Conservation (phyloP, 2,113 vertebrate genomes). For the Dryoscopus gambensis region DNA sequence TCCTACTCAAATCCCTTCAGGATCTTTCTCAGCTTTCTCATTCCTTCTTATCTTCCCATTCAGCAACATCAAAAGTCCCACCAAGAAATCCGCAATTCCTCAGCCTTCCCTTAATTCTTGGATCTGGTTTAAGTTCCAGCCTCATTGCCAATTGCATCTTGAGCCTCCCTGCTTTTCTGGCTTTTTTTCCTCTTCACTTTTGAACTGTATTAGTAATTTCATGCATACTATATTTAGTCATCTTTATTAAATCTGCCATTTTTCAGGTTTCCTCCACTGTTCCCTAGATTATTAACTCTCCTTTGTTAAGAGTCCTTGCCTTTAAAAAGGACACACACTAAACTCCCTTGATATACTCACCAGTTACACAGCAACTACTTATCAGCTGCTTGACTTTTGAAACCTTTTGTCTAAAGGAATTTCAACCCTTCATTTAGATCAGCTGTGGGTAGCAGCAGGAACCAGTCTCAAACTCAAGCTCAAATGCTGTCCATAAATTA, state of each 20-base stretch:
- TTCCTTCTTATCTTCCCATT: slow-evolving; percentile 14
- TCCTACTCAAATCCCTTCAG: slow-evolving; percentile 42
- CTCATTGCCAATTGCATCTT: neutral
- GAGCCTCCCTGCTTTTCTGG: neutral
- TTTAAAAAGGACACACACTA: neutral
- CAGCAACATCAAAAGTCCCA: slow-evolving; percentile 14
- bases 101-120: neutral
- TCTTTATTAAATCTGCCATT: neutral
- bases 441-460: neutral
- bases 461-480: neutral
- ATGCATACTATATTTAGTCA: neutral
- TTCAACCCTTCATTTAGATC: neutral
- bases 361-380: neutral
- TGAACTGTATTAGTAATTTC: neutral
- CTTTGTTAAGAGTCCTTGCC: neutral
- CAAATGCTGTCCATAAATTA: neutral
- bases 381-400: neutral
- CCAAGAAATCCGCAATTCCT: neutral
- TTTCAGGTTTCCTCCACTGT: neutral
- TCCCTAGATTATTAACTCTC: neutral
- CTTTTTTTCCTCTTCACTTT: neutral
- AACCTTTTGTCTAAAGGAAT: neutral
- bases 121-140: neutral
- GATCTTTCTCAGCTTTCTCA: slow-evolving; percentile 22
- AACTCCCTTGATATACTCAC: neutral